Percentiles rank a stretch among this genome's conserved stretches.
Evolutionary conservation across 2,888 invertebrate genomes (phyloP).

Genomic region (Drosophila emarginata): DNA sequence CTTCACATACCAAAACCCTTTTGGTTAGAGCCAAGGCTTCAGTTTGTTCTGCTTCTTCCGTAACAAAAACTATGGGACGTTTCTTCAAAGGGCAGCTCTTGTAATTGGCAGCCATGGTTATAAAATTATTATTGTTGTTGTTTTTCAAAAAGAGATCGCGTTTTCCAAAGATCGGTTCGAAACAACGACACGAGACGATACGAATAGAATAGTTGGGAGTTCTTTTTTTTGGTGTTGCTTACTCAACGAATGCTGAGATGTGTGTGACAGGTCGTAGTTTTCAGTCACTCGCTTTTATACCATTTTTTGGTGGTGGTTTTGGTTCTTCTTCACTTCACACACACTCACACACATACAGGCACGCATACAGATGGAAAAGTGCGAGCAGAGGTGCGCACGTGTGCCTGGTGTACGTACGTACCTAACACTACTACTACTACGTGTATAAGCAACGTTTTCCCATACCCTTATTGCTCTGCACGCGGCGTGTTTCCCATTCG

Average conservation of each 20-base stretch:
- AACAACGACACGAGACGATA: conserved; percentile 10
- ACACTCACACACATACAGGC: conserved; percentile 16
- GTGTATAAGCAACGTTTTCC: conserved; percentile 45
- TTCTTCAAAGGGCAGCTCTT: conserved; percentile 95
- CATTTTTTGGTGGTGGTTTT: conserved; percentile 61
- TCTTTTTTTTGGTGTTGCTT: conserved; percentile 54
- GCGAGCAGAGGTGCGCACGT: conserved; percentile 45
- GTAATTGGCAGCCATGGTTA: conserved; percentile 85
- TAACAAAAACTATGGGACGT: conserved; percentile 90
- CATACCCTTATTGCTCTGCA: conserved; percentile 64
- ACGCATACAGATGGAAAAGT: conserved; percentile 21
- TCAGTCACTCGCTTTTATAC: conserved; percentile 75
- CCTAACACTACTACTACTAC: conserved; percentile 27
- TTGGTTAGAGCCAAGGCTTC: conserved; percentile 72
- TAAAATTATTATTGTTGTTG: conserved; percentile 13
- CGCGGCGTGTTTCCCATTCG: conserved; percentile 66
- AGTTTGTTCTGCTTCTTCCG: conserved; percentile 80
- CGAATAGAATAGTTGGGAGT: conserved; percentile 9
- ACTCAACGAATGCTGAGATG: conserved; percentile 78
- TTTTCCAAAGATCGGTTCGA: conserved; percentile 20
- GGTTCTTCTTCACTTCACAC: conserved; percentile 65
- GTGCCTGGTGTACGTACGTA: conserved; percentile 56
- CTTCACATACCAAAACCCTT: conserved; percentile 26
- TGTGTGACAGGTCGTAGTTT: conserved; percentile 80
- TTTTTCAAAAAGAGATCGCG: conserved; percentile 24